Conservation (phyloP, 2,888 invertebrate genomes). For the Torymus auratus region DNA sequence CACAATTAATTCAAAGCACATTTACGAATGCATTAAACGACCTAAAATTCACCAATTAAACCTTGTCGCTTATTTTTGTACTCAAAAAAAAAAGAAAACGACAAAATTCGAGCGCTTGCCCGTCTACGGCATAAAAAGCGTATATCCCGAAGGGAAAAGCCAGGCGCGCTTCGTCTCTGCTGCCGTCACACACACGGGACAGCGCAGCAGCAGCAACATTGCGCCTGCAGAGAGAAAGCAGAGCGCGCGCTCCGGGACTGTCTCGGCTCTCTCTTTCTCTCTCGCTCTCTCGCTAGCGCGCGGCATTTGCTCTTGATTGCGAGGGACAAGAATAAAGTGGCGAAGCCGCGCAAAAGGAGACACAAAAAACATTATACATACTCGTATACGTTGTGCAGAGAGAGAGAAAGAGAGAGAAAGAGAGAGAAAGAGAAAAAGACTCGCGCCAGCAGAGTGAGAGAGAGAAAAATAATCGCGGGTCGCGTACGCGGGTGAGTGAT, state of each 20-base stretch:
- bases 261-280: not conserved
- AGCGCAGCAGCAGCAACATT: not conserved
- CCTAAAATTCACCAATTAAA: slow-evolving; percentile 43
- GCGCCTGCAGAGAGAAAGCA: slow-evolving; percentile 26
- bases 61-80: not conserved
- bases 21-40: not conserved
- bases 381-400: not conserved
- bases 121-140: slow-evolving; percentile 43
- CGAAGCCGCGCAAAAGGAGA: slow-evolving; percentile 2
- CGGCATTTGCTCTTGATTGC: slow-evolving; percentile 43
- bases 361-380: not conserved
- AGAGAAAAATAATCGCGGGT: slow-evolving; percentile 22
- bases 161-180: slow-evolving; percentile 3
- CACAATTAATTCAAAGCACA: no score
- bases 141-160: slow-evolving; percentile 49
- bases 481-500: slow-evolving; percentile 65
- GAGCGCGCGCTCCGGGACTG: slow-evolving; percentile 9
- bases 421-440: not conserved
- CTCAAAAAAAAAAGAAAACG: not conserved
- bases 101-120: not conserved
- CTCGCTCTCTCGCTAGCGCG: not conserved
- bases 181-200: not conserved
- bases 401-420: not conserved
- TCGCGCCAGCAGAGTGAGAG: slow-evolving; percentile 8
- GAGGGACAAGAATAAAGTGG: slow-evolving; percentile 46